These are phyloP conservation scores for Oplegnathus fasciatus DNA, from an alignment of 2,113 vertebrate genomes.

Conservation along the genomic window DNA sequence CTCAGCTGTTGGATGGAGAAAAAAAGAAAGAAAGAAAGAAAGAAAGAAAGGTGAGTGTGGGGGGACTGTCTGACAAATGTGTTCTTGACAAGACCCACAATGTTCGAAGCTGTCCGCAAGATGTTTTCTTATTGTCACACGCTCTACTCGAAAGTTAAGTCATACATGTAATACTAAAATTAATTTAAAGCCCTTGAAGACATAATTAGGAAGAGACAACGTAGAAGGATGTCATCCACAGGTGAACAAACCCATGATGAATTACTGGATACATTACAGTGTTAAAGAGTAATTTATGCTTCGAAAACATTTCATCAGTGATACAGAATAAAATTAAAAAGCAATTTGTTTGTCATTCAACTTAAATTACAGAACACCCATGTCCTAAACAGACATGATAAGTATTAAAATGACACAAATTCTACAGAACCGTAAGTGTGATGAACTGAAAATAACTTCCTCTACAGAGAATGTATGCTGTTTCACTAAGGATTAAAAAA, in stretches of 20 bases:
- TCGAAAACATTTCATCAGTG: not conserved
- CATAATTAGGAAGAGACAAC: not conserved
- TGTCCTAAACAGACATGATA: not conserved
- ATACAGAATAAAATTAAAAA: not conserved
- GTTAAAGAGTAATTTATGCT: not conserved
- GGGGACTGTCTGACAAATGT: not conserved
- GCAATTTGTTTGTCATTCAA: not conserved
- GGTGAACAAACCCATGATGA: not conserved
- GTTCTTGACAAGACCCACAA: not conserved
- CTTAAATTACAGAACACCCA: not conserved
- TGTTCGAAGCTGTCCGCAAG: not conserved
- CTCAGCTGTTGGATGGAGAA: slow-evolving; percentile 32
- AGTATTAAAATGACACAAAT: not conserved
- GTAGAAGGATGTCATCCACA: not conserved
- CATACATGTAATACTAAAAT: not conserved
- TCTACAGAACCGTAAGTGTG: slow-evolving; percentile 1
- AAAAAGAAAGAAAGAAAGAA: slow-evolving; percentile 25
- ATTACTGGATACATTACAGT: not conserved
- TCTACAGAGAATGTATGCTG: slow-evolving; percentile 1
- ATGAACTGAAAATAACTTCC: slow-evolving; percentile 8
- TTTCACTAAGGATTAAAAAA: slow-evolving; percentile 73
- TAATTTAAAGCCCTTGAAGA: not conserved
- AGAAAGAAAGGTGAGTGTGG: slow-evolving; percentile 17
- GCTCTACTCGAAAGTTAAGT: not conserved
- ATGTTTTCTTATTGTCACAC: not conserved